These are phyloP conservation scores for Meteorus colon DNA, from an alignment of 2,888 invertebrate species.

Conservation along the genomic window DNA sequence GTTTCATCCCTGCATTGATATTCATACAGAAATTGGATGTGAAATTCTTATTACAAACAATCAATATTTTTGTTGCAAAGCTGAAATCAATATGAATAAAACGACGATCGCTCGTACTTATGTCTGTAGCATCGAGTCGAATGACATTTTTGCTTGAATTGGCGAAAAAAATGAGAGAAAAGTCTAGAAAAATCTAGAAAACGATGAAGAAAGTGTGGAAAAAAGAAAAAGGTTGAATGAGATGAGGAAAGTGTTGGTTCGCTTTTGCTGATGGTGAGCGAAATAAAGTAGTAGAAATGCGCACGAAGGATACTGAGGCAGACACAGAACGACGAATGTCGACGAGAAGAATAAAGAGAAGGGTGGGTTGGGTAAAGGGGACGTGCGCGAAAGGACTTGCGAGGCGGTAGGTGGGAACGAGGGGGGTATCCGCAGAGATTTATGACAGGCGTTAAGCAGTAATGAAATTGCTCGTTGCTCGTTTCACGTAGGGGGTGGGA, in stretches of 20 bases:
- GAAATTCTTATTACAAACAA: too few relatives aligned
- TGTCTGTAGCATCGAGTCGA: not conserved
- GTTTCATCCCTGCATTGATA: too few relatives aligned
- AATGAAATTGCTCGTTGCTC: constrained; percentile 75
- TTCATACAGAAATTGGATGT: too few relatives aligned
- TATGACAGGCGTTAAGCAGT: constrained; percentile 75
- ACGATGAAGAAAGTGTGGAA: constrained; percentile 23
- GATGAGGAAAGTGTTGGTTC: constrained; percentile 43
- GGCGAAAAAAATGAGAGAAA: not conserved
- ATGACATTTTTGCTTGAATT: not conserved
- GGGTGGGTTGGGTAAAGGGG: constrained; percentile 43
- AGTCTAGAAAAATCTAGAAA: not conserved
- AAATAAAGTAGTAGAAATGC: constrained; percentile 11
- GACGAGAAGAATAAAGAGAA: constrained; percentile 42
- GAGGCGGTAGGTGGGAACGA: constrained; percentile 50
- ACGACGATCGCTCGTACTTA: not conserved
- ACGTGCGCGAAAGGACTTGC: constrained; percentile 43
- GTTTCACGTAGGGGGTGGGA: constrained; percentile 64
- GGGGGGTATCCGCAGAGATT: constrained; percentile 70
- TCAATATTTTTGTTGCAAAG: not conserved
- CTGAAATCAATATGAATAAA: not conserved
- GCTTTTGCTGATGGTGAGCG: constrained; percentile 5
- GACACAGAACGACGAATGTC: constrained; percentile 36
- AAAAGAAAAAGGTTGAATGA: constrained; percentile 46
- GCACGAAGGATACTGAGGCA: constrained; percentile 36